Conservation (phyloP, 2,888 invertebrate species). For the Leptura quadrifasciata region DNA sequence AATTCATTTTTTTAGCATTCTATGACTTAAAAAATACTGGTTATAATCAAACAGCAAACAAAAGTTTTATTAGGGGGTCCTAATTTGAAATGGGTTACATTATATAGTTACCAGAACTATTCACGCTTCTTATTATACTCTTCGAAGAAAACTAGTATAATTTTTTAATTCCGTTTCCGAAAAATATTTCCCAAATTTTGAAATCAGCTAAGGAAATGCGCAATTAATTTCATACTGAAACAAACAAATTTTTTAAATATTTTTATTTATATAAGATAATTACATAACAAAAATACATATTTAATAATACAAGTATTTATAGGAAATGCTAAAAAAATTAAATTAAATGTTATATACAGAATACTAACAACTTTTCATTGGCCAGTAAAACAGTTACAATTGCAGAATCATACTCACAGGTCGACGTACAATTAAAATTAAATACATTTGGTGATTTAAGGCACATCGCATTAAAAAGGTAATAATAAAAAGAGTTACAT, state of each 20-base stretch:
- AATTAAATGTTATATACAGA: constrained; percentile 36
- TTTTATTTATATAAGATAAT: constrained; percentile 35
- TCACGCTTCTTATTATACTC: too few relatives aligned
- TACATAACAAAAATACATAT: constrained; percentile 40
- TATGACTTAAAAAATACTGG: too few relatives aligned
- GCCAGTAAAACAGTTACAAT: constrained; percentile 17
- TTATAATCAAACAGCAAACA: too few relatives aligned
- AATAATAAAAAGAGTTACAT: constrained; percentile 5
- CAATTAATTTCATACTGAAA: neutral
- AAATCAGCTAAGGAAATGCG: too few relatives aligned
- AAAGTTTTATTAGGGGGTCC: too few relatives aligned
- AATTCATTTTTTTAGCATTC: too few relatives aligned
- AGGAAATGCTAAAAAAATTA: constrained; percentile 29
- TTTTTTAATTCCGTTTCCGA: too few relatives aligned
- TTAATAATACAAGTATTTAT: constrained; percentile 16
- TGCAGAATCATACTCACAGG: neutral
- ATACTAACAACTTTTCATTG: constrained; percentile 30
- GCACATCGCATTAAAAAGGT: constrained; percentile 25
- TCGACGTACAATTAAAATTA: constrained; percentile 21
- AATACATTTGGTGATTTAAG: constrained; percentile 29
- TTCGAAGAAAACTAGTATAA: too few relatives aligned
- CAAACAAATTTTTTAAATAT: constrained; percentile 19
- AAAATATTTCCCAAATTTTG: too few relatives aligned
- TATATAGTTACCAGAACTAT: too few relatives aligned
- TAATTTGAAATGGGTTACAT: too few relatives aligned